Evolutionary conservation across 2,888 invertebrate species (phyloP), one percentile per base, ranked within the genome.

Genomic region (Argyra leucocephala): DNA sequence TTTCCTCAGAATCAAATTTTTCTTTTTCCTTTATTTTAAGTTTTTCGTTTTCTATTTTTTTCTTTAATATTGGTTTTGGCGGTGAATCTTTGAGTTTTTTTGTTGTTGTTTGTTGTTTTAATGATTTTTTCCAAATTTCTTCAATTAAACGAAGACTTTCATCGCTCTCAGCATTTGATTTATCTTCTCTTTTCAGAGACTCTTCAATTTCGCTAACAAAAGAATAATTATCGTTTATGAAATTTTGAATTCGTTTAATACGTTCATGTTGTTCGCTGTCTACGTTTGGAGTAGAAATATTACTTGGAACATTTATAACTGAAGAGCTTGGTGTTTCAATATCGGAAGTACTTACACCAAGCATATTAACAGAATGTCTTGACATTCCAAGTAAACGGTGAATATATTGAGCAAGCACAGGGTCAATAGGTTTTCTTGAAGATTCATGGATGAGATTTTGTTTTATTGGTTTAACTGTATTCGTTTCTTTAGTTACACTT

Each of bases 351-450:
- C 80, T 80, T 0, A 82, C 79, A 1, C 76, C 76, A 22, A 84
- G 72, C 15, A 82, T 78, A 18, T 82, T 80, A n/a, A 84, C 74
- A 65, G 80, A 80, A 12, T 71, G 73, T 36, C 80, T 78, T 0
- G 82, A 81, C 84, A 84, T 83, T n/a, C 75, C 75, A 22, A 85
- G 71, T 57, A 85, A 73, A 68, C 81, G 80, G 64, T 81, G 77
- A 3, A 85, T 80, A 69, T 83, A 83, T 10, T 76, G 76, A 4
- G 78, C 72, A 58, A 83, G 70, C 15, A 74, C 67, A 1, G 81
- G 79, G 73, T 82, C 76, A 7, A 78, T 15, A 64, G 5, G 64
- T 66, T 9, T 65, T 63, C 3, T 7, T 9, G 2, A 66, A 60
- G n/a, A 9, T 24, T 12, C 21, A 60, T 15, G 1, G 5, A 15